Conservation (phyloP, 2,797 vertebrate species). For the Halcyon badia region DNA sequence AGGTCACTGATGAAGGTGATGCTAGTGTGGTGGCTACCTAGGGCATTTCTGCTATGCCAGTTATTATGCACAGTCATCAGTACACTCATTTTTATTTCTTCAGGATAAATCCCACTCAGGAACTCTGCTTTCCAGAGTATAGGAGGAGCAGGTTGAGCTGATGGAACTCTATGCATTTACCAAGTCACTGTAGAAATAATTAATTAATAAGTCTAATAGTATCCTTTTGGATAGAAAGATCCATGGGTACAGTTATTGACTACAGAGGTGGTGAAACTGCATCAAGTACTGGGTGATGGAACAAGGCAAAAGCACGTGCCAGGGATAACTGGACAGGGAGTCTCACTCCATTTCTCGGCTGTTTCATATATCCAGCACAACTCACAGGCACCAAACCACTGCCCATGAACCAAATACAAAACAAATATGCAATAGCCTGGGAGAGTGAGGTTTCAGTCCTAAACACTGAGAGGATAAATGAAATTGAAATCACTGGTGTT, state of each 20-base stretch:
- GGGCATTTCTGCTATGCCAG: background rate
- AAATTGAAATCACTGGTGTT: background rate
- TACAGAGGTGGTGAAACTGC: background rate
- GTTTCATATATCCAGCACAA: background rate
- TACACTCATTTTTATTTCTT: background rate
- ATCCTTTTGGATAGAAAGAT: background rate
- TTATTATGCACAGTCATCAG: background rate
- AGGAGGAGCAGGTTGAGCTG: background rate
- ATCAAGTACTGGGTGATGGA: background rate
- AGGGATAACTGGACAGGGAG: background rate
- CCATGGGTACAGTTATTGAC: background rate
- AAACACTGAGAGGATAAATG: background rate
- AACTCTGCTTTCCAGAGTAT: background rate
- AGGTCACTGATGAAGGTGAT: background rate
- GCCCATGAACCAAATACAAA: background rate
- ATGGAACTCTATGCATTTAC: background rate
- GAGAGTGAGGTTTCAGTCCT: background rate
- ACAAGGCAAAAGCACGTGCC: background rate
- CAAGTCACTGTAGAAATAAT: background rate
- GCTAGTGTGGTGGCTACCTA: background rate
- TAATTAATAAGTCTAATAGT: background rate
- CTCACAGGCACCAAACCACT: background rate
- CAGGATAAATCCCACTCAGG: background rate
- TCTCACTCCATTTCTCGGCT: background rate
- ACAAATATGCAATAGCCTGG: background rate